Evolutionary conservation across 2,113 vertebrate genomes (phyloP), one percentile per base, ranked within the genome.

Genomic region (Bubalus kerabau): DNA sequence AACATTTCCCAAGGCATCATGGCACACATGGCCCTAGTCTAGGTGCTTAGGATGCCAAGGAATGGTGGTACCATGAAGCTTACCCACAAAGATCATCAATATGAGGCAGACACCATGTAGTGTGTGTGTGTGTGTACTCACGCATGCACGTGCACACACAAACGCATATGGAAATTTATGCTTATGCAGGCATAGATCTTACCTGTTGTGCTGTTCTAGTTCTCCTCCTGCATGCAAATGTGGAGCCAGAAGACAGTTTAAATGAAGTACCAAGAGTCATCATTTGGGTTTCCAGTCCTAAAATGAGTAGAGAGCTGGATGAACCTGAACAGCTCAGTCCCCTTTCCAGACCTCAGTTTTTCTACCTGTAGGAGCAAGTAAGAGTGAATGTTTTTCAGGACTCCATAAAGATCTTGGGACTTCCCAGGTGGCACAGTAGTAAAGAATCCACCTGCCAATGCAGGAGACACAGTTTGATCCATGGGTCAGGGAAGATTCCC

Each of bases 131-230:
- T 26, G 43, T 24, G 10, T 9, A 5, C 10, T 2, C 23, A 16
- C 5, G 50, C 19, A 4, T 71, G n/a, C 32, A 3, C 1, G 6
- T 4, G 3, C 13, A 28, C 13, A 10, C 1, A 16, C 17, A 15
- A 0, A 3, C 0, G 1, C n/a, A 23, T 13, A 30, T 14, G 21
- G 59, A 71, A 26, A 67, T 1, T 15, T 5, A 7, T 21, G 36
- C 36, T 86, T 13, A 5, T 1, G 15, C 21, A 11, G 26, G 26
- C 26, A 2, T 15, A 40, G 30, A 5, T 30, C 67, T 86, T 14
- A 43, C 28, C 17, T 52, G 32, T n/a, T 36, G 80, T 28, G 9
- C 40, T 78, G 46, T 71, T 67, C 48, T 81, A 36, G 21, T 23
- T 16, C 71, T 24, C 57, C 83, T 88, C 40, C 87, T 88, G 7